Conservation (phyloP, 2,113 vertebrate genomes). For the Ictalurus furcatus region DNA sequence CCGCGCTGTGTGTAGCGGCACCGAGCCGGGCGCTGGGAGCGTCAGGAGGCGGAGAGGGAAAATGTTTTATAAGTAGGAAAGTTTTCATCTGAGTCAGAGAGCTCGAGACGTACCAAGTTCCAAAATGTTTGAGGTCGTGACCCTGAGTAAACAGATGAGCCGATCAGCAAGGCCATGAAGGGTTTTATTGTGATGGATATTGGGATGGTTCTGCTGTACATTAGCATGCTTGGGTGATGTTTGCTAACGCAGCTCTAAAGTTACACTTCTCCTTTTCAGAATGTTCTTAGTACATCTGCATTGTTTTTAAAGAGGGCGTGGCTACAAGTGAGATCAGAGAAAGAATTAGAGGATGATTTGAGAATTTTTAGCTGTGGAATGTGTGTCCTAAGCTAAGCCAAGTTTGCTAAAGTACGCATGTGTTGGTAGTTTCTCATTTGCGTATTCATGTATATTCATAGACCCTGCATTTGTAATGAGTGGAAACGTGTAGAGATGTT, state of each 20-base stretch:
- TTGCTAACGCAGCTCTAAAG: background rate
- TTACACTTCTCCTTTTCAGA: background rate
- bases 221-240: background rate
- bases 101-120: background rate
- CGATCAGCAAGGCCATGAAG: background rate
- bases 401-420: background rate
- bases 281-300: background rate
- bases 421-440: background rate
- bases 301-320: background rate
- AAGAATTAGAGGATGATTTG: background rate
- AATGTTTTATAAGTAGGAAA: background rate
- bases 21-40: background rate
- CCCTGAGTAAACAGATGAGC: background rate
- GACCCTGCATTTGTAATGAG: background rate
- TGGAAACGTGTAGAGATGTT: background rate
- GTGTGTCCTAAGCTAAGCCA: background rate
- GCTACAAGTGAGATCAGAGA: background rate
- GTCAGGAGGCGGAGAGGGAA: background rate
- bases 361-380: background rate
- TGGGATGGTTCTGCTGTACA: background rate
- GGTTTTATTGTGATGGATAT: background rate
- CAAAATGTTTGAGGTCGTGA: background rate
- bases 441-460: background rate
- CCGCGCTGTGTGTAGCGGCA: slow-evolving; percentile 8
- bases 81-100: background rate